phyloP scores from a whole-genome alignment of 2,888 invertebrate species.

The Sarcophaga carnaria region DNA sequence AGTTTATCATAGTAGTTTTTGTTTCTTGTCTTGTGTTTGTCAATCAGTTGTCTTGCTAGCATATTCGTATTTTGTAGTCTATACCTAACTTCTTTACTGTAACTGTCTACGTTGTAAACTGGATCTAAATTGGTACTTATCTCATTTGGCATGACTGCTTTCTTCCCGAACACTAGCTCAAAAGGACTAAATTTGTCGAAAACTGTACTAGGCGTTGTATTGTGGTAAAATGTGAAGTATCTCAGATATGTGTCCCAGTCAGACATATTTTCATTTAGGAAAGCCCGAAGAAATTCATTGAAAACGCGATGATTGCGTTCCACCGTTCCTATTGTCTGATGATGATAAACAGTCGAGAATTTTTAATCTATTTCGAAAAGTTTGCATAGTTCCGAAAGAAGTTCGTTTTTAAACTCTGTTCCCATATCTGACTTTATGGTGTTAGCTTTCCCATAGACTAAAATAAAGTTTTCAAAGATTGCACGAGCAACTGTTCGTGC shows the following conservation, averaged over 20 bases:
- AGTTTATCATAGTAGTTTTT: background rate
- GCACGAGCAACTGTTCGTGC: background rate
- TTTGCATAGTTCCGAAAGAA: constrained; percentile 34
- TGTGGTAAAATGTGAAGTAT: constrained; percentile 23
- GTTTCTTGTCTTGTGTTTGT: constrained; percentile 3
- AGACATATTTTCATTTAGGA: background rate
- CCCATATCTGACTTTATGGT: constrained; percentile 20
- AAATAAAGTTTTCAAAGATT: background rate
- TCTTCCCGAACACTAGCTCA: constrained; percentile 2
- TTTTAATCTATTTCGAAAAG: background rate
- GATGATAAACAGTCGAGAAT: background rate
- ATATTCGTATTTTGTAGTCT: constrained; percentile 7
- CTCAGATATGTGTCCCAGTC: constrained; percentile 1
- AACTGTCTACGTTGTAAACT: constrained; percentile 6
- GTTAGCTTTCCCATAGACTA: constrained; percentile 63
- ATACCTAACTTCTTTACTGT: constrained; percentile 20
- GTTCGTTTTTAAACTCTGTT: background rate
- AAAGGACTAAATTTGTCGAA: constrained; percentile 13
- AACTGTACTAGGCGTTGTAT: background rate
- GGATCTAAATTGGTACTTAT: constrained; percentile 3
- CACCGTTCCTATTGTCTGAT: background rate
- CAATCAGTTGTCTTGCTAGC: background rate
- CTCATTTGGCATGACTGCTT: background rate
- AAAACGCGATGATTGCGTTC: background rate
- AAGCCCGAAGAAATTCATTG: background rate